Base-by-base conservation (phyloP, 2,797 vertebrate species). In the Mallotus villosus region DNA sequence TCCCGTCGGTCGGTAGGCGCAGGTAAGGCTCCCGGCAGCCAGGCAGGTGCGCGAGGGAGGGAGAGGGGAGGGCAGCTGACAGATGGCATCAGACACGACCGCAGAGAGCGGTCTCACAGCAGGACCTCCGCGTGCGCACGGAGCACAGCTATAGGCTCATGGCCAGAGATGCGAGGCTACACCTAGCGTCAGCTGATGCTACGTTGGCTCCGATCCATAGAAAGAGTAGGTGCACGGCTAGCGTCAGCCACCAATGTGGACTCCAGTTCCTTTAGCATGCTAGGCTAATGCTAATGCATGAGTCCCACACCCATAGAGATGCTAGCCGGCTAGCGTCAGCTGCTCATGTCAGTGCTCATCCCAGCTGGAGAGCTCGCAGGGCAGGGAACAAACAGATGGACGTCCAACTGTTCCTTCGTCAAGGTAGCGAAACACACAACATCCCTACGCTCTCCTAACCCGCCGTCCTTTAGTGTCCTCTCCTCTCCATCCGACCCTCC, bases 61-160 rank as follows among this genome's bases (percentile, higher is more conserved):
- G 41, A 74, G 77, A 59, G 78, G 57, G 68, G 17, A 49, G 62
- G 17, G 17, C 37, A 60, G 3, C 53, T 57, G 66, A 60, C 71
- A 78, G 75, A 81, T 75, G 73, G 73, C 51, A 59, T 67, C 67
- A 22, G 69, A 24, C 37, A 66, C 27, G 4, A 53, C 55, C 6
- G 8, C 49, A 2, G 21, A n/a, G 21, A 2, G 21, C n/a, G 8
- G 2, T 6, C 17, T n/a, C 3, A 24, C 7, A 14, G 24, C 24
- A 25, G 22, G 22, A 11, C 41, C 22, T 17, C 41, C 24, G 9
- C 5, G 22, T 37, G 63, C 12, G 2, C 2, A 34, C 41, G 16
- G 41, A 49, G 64, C n/a, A 7, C 25, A 53, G 32, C 19, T 27
- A 24, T 27, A 24, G 63, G 22, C 57, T 59, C 57, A 24, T 12